phyloP scores from a whole-genome alignment of 2,888 invertebrate genomes.

The Crocallis elinguaria region DNA sequence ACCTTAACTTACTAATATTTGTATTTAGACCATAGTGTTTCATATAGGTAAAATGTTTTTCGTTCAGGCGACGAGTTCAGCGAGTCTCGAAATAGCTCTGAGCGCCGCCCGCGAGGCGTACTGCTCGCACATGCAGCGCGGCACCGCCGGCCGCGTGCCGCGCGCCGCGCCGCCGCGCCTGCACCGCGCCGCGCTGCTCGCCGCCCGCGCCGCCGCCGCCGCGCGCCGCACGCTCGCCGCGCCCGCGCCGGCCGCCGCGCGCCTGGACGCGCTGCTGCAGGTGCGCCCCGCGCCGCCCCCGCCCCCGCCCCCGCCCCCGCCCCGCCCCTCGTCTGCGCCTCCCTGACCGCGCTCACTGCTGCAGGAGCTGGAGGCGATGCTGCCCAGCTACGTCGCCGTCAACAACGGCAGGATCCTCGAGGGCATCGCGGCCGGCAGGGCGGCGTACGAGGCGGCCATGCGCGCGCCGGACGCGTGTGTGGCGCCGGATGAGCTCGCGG shows the following conservation, averaged over 20 bases:
- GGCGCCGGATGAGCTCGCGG: constrained; percentile 4
- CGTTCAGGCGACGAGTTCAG: constrained; percentile 17
- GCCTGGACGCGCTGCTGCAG: constrained; percentile 2
- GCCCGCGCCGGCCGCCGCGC: neutral
- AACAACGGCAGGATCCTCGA: constrained; percentile 11
- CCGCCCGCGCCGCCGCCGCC: constrained; percentile 82
- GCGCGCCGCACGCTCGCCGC: constrained; percentile 35
- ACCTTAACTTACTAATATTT: too few species aligned
- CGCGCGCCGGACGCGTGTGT: constrained; percentile 7
- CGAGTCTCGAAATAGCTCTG: constrained; percentile 40
- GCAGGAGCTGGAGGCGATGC: constrained; percentile 13
- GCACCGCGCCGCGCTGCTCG: constrained; percentile 79
- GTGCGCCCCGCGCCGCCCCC: neutral
- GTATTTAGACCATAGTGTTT: neutral
- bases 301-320: neutral
- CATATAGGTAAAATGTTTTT: too few species aligned
- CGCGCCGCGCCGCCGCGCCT: constrained; percentile 4
- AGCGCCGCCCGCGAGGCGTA: constrained; percentile 6
- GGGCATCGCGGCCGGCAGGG: constrained; percentile 8
- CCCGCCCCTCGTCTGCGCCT: neutral
- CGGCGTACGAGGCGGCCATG: constrained; percentile 20
- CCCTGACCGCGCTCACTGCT: neutral
- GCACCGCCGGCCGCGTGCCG: constrained; percentile 78
- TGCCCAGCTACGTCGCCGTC: constrained; percentile 1
- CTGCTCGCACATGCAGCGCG: constrained; percentile 29